phyloP scores from a whole-genome alignment of 2,113 vertebrate species.

The Ifrita kowaldi region DNA sequence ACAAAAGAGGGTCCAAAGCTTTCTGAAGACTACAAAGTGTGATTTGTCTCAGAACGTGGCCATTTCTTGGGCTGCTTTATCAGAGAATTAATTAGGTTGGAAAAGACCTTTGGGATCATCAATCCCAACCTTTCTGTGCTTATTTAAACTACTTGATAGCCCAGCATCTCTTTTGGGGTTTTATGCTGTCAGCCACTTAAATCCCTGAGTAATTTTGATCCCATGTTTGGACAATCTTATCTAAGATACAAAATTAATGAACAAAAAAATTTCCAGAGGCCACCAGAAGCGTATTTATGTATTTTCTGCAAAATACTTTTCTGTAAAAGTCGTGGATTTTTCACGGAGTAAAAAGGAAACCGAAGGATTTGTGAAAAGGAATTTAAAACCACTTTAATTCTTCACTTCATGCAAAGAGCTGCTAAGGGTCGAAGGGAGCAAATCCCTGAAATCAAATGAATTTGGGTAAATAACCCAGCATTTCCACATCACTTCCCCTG shows the following conservation, averaged over 20 bases:
- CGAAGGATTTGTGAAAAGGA: not conserved
- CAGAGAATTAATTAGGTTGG: not conserved
- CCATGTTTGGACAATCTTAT: not conserved
- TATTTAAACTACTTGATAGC: not conserved
- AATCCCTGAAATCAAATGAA: not conserved
- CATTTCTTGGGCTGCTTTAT: not conserved
- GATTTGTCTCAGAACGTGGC: not conserved
- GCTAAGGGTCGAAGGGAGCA: not conserved
- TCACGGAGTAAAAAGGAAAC: not conserved
- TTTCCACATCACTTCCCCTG: constrained; percentile 9
- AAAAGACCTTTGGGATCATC: not conserved
- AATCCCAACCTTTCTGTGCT: not conserved
- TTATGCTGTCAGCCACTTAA: not conserved
- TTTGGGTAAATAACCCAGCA: not conserved
- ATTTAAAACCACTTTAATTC: not conserved
- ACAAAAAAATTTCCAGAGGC: not conserved
- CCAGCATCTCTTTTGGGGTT: not conserved
- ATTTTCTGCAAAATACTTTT: not conserved
- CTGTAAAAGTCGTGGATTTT: not conserved
- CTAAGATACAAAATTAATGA: not conserved
- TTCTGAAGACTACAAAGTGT: not conserved
- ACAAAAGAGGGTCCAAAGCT: not conserved
- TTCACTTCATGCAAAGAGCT: not conserved
- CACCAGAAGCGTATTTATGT: not conserved
- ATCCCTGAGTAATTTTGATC: not conserved